phyloP scores from a whole-genome alignment of 30 jellyfish, hydroid and myxozoan genomes.

The Rhopilema esculentum region DNA sequence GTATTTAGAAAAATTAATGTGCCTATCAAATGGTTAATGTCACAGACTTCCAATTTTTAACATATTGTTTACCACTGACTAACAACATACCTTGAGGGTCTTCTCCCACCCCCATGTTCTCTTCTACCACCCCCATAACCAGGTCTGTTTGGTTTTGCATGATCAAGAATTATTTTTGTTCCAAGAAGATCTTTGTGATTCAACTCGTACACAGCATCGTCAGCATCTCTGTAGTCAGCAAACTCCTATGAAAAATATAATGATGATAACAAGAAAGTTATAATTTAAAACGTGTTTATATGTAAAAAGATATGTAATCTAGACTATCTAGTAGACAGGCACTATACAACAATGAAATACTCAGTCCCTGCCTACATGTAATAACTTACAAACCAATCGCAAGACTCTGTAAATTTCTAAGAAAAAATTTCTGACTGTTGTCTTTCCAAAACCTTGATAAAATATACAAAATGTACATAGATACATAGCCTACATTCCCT shows the following conservation, averaged over 20 bases:
- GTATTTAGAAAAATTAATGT: too few relatives aligned
- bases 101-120: constrained; percentile 65
- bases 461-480: too few relatives aligned
- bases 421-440: too few relatives aligned
- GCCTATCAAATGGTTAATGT: too few relatives aligned
- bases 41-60: too few relatives aligned
- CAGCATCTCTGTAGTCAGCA: constrained; percentile 97
- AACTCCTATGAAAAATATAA: constrained; percentile 85
- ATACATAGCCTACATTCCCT: too few relatives aligned
- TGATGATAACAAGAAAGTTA: neutral
- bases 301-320: neutral
- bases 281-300: neutral
- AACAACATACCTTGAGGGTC: constrained; percentile 27
- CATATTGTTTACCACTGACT: neutral
- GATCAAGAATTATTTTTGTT: constrained; percentile 76
- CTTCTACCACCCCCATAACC: constrained; percentile 92
- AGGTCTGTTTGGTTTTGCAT: constrained; percentile 86
- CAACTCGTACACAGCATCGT: constrained; percentile 95
- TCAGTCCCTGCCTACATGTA: too few relatives aligned
- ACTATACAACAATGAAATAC: too few relatives aligned
- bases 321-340: neutral
- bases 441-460: too few relatives aligned
- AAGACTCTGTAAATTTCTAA: too few relatives aligned
- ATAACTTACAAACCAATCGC: too few relatives aligned
- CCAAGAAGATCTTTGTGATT: constrained; percentile 94